Evolutionary conservation across 2,113 vertebrate species (phyloP).

Genomic region (Murina feae): DNA sequence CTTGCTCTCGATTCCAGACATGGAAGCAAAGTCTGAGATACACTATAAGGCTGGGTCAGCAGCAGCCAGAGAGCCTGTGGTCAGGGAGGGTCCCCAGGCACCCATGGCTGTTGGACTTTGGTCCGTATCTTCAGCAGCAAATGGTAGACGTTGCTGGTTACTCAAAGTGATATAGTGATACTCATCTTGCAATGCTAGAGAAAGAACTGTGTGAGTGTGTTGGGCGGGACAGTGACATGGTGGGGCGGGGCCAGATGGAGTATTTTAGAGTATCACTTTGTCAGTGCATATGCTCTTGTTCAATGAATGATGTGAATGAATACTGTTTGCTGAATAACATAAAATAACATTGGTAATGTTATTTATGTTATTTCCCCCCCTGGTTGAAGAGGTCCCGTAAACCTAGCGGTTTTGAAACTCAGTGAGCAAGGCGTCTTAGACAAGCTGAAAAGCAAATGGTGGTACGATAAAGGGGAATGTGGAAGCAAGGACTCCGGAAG

Average conservation of each 20-base stretch:
- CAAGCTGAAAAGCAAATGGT: conserved; percentile 99
- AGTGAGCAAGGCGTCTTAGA: conserved; percentile 99
- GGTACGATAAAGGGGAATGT: conserved; percentile 99
- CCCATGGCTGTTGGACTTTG: conserved; percentile 71
- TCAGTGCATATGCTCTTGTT: conserved; percentile 85
- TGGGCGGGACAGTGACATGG: conserved; percentile 83
- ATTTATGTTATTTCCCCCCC: conserved; percentile 99
- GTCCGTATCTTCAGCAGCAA: conserved; percentile 74
- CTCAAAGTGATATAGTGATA: conserved; percentile 97
- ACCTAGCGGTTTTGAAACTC: conserved; percentile 99
- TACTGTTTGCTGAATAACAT: conserved; percentile 95
- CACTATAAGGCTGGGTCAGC: conserved; percentile 70
- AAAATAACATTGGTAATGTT: conserved; percentile 99
- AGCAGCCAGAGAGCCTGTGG: conserved; percentile 70
- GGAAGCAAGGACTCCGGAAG: conserved; percentile 98
- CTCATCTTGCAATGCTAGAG: conserved; percentile 92
- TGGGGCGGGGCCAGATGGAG: conserved; percentile 89
- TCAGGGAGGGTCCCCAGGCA: conserved; percentile 68
- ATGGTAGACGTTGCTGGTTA: conserved; percentile 94
- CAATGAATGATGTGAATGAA: conserved; percentile 89
- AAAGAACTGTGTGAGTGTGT: conserved; percentile 80
- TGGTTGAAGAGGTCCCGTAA: conserved; percentile 99
- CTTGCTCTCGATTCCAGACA: conserved; percentile 35
- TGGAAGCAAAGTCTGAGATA: conserved; percentile 66
- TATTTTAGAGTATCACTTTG: conserved; percentile 97